Evolutionary conservation across 2,797 vertebrate genomes (phyloP).

Genomic region (Pantherophis alleghaniensis): DNA sequence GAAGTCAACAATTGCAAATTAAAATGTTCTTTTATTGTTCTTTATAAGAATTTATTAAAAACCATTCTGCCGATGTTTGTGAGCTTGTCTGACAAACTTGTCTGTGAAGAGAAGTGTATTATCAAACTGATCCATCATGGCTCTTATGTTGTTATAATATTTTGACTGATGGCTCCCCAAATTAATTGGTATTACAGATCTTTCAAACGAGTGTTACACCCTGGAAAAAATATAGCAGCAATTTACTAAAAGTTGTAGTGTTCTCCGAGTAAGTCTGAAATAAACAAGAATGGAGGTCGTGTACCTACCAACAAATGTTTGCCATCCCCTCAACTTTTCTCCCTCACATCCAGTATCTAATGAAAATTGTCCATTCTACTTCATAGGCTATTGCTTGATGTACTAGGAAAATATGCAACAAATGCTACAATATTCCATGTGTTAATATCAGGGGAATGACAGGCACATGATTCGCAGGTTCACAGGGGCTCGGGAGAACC

Average conservation of each 20-base stretch:
- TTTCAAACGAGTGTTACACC: background rate
- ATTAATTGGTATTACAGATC: background rate
- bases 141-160: background rate
- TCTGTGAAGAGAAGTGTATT: background rate
- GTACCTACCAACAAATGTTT: background rate
- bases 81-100: background rate
- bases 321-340: background rate
- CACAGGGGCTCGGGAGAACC: too few relatives aligned
- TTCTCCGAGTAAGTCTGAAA: background rate
- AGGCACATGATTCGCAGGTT: background rate
- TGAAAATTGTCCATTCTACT: background rate
- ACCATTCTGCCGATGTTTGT: background rate
- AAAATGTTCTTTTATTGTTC: background rate
- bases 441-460: background rate
- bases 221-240: background rate
- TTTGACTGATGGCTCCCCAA: background rate
- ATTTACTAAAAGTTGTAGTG: background rate
- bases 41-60: background rate
- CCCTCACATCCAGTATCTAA: background rate
- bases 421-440: background rate
- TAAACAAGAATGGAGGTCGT: background rate
- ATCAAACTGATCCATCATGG: background rate
- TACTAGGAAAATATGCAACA: background rate
- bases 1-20: background rate
- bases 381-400: background rate